Evolutionary conservation across 2,113 vertebrate genomes (phyloP).

Genomic region (Microtus oregoni): DNA sequence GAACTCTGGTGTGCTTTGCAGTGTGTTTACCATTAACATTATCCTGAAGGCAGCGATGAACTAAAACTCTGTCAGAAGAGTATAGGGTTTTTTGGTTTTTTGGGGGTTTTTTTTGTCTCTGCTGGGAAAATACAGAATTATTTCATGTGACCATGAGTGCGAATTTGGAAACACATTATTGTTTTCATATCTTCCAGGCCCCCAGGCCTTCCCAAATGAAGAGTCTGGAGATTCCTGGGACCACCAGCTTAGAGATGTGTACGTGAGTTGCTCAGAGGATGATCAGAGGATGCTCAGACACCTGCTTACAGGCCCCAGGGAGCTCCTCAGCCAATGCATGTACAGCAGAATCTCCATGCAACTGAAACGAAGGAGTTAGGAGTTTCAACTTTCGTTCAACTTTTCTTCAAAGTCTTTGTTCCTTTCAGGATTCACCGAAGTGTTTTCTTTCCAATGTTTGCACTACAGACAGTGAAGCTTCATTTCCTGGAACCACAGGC

Average conservation of each 20-base stretch:
- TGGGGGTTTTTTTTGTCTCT: neutral
- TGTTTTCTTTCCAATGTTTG: neutral
- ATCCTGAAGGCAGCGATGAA: neutral
- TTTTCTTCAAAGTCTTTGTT: neutral
- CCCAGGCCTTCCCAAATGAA: neutral
- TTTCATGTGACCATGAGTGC: neutral
- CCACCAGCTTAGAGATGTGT: neutral
- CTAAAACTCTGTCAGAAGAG: neutral
- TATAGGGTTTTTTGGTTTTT: neutral
- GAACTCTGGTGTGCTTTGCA: neutral
- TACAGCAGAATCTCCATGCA: neutral
- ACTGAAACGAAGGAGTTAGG: neutral
- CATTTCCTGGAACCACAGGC: constrained; percentile 63
- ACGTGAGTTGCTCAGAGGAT: neutral
- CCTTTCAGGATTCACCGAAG: constrained; percentile 12
- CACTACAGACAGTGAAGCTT: neutral
- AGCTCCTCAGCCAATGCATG: neutral
- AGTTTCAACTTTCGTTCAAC: constrained; percentile 35
- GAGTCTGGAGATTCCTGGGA: neutral
- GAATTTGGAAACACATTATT: neutral
- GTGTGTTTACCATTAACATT: neutral
- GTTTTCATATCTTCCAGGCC: neutral
- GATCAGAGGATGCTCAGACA: neutral
- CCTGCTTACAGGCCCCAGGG: neutral
- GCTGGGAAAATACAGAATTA: neutral